Percentiles rank a stretch among this genome's conserved stretches.
phyloP scores from a whole-genome alignment of 2,888 invertebrate species.

The Chymomyza amoena region DNA sequence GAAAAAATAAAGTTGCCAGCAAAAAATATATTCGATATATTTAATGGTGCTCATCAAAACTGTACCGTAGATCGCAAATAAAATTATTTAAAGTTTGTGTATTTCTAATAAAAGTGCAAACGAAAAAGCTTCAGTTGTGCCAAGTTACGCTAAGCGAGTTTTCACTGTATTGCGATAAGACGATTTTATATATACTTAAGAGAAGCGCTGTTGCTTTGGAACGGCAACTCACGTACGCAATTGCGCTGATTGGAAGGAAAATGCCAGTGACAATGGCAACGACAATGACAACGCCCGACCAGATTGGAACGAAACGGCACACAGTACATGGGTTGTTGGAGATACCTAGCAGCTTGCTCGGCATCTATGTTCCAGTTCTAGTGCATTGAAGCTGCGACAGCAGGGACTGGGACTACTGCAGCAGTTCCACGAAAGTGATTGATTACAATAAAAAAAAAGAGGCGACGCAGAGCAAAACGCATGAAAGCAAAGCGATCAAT shows the following conservation, averaged over 20 bases:
- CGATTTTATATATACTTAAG: not conserved
- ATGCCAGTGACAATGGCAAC: slow-evolving; percentile 30
- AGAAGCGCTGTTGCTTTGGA: slow-evolving; percentile 26
- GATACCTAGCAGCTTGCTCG: not conserved
- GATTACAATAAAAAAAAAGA: slow-evolving; percentile 63
- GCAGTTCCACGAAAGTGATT: slow-evolving; percentile 70
- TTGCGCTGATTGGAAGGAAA: slow-evolving; percentile 61
- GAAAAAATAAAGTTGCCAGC: too few species aligned
- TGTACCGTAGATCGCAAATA: too few species aligned
- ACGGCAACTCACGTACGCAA: slow-evolving; percentile 65
- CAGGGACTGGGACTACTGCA: not conserved
- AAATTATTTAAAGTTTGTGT: too few species aligned
- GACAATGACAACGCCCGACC: not conserved
- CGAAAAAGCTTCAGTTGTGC: not conserved
- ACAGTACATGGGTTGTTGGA: not conserved
- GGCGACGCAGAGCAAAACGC: slow-evolving; percentile 36
- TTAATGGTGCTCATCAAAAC: too few species aligned
- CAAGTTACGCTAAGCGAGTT: not conserved
- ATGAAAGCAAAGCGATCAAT: slow-evolving; percentile 61
- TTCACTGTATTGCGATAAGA: not conserved
- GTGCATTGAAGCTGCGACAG: slow-evolving; percentile 3
- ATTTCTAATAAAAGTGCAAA: too few species aligned
- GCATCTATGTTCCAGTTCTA: not conserved
- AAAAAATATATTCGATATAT: too few species aligned
- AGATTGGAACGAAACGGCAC: not conserved